A percentile compares a stretch with the other conserved stretches of the same genome.
These are phyloP conservation scores for Haliclona indistincta DNA, from an alignment of 37 sponge, comb jelly and placozoan species.

Conservation along the genomic window DNA sequence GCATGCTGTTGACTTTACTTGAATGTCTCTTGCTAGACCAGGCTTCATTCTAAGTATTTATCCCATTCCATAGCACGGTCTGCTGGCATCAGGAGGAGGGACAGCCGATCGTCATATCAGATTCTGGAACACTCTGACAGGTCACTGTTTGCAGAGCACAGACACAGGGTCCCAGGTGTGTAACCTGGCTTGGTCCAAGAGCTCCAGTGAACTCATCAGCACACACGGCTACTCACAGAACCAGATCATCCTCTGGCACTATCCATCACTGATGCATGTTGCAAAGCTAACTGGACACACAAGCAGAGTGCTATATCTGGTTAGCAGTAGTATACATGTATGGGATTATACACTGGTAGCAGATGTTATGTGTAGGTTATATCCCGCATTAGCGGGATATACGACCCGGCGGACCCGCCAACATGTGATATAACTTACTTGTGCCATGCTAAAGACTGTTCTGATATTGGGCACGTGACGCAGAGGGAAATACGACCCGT, in stretches of 20 bases:
- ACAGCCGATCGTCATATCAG: slow-evolving; percentile 89
- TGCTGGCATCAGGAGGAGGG: slow-evolving; percentile 96
- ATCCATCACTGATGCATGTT: slow-evolving; percentile 80
- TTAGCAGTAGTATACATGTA: too few relatives aligned
- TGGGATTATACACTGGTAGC: too few relatives aligned
- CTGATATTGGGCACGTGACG: too few relatives aligned
- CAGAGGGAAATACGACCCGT: too few relatives aligned
- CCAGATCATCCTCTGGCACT: slow-evolving; percentile 92
- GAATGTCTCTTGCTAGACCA: too few relatives aligned
- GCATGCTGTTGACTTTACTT: too few relatives aligned
- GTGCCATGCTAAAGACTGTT: too few relatives aligned
- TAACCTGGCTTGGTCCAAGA: slow-evolving; percentile 89
- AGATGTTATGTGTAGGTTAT: too few relatives aligned
- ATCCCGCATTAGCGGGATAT: too few relatives aligned
- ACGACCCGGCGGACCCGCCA: too few relatives aligned
- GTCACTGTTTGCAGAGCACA: slow-evolving; percentile 63
- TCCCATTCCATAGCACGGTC: slow-evolving; percentile 58
- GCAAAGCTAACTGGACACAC: slow-evolving; percentile 91
- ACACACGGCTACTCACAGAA: slow-evolving; percentile 97
- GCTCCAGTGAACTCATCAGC: slow-evolving; percentile 85
- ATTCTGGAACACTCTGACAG: slow-evolving; percentile 92
- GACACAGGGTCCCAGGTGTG: slow-evolving; percentile 99
- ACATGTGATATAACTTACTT: too few relatives aligned
- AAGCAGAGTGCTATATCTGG: slow-evolving; percentile 88
- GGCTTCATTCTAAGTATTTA: slow-evolving; percentile 4